Conservation (phyloP, 2,888 invertebrate species). For the Nebria salina region DNA sequence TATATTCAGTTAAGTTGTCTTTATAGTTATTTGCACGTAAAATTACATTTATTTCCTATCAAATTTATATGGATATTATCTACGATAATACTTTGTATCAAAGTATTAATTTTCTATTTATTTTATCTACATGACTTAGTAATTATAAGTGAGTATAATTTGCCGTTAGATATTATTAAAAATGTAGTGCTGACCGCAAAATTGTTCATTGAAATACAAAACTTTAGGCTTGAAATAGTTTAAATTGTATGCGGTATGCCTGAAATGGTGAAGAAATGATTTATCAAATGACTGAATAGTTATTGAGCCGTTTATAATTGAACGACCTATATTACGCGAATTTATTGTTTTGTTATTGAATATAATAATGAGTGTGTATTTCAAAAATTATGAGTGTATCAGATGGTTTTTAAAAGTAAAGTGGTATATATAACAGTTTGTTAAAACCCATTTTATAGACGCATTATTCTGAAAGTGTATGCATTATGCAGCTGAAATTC, state of each 20-base stretch:
- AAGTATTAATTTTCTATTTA: too few species aligned
- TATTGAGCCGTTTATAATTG: background rate
- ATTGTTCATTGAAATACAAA: background rate
- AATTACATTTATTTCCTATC: background rate
- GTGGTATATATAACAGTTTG: background rate
- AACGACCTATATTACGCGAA: background rate
- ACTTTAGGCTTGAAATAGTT: background rate
- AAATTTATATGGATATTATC: background rate
- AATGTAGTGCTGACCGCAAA: background rate
- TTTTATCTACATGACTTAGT: too few species aligned
- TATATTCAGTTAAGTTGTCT: background rate
- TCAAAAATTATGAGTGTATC: too few species aligned
- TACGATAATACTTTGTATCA: background rate
- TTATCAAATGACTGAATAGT: background rate
- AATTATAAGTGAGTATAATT: too few species aligned
- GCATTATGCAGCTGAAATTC: background rate
- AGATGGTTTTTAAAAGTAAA: too few species aligned
- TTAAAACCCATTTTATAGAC: background rate
- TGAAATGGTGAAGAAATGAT: background rate
- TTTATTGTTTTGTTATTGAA: too few species aligned
- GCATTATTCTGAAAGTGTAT: background rate
- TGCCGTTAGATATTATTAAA: too few species aligned
- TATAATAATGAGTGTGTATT: too few species aligned
- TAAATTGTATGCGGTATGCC: background rate
- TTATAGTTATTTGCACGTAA: background rate